These are phyloP conservation scores for Gorsachius magnificus DNA, from an alignment of 2,797 vertebrate species.

Conservation along the genomic window DNA sequence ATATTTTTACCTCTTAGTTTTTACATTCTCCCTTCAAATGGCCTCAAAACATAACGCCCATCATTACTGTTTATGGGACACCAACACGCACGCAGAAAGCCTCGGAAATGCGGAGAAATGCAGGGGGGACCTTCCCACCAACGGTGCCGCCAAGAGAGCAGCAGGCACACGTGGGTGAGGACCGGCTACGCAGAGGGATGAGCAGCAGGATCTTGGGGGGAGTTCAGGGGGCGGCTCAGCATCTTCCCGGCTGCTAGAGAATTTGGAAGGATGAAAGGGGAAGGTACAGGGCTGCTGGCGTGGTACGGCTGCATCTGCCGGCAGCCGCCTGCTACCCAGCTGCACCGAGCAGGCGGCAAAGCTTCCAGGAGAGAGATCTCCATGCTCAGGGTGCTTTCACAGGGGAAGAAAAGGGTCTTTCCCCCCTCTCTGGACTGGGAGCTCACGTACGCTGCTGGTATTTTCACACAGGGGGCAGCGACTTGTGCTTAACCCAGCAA, in stretches of 20 bases:
- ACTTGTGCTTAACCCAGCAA: background rate
- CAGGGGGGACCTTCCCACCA: background rate
- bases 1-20: background rate
- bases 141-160: background rate
- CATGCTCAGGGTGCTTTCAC: rapidly evolving
- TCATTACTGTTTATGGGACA: background rate
- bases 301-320: rapidly evolving
- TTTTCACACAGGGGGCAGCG: background rate
- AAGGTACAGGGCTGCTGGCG: background rate
- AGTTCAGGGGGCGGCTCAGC: background rate
- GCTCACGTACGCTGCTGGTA: background rate
- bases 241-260: background rate
- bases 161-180: background rate
- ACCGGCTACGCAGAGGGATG: background rate
- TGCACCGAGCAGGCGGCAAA: background rate
- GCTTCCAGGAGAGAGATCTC: background rate
- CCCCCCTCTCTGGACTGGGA: rapidly evolving
- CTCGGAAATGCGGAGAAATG: background rate
- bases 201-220: background rate
- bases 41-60: background rate
- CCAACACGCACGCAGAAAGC: rapidly evolving
- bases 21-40: background rate
- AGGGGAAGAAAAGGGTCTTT: background rate
- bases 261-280: background rate
- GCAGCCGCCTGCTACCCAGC: background rate